Evolutionary conservation across 2,797 vertebrate species (phyloP), one percentile per base, ranked within the genome.

Genomic region (Apogon talboti): DNA sequence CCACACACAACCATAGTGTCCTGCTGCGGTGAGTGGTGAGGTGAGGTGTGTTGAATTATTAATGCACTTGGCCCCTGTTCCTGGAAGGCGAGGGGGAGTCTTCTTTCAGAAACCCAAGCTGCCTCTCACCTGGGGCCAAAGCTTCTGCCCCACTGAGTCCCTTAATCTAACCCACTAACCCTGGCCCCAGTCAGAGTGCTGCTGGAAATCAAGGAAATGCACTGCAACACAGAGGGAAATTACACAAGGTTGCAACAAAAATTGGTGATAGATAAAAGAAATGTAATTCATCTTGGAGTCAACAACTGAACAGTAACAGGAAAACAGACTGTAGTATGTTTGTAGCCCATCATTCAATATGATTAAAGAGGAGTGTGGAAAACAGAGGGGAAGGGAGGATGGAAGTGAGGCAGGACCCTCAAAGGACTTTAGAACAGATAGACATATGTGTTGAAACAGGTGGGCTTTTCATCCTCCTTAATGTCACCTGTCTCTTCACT

Each of bases 71-170:
- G 89, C 85, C 89, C 83, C 85, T 84, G 85, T 94, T 93, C 92
- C 92, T 92, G 91, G 92, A 94, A 93, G 91, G 86, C 68, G 48
- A 64, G 43, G 74, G 78, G 71, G 92, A 79, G 90, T 93, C 89
- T 92, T 89, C 90, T 94, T 94, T 93, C 92, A 93, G 93, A 94
- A 94, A 94, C 88, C 87, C 87, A 91, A 94, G 89, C 88, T 89
- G 71, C 79, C 59, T 81, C 84, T 89, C 82, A 89, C 87, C 82
- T 84, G 66, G 63, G 82, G 81, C 89, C 80, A 87, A 66, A 81
- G 78, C 82, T 73, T 83, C 77, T 75, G 54, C 72, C 63, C 83
- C 72, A 55, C 57, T 4, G 49, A 71, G 80, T 74, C 74, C 59
- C n/a, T n/a, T 35, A 53, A 56, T 82, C 68, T 68, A 72, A 79